A percentile compares a stretch with the other conserved stretches of the same genome.
Evolutionary conservation across 2,797 vertebrate genomes (phyloP).

Genomic region (Oryzias sinensis): DNA sequence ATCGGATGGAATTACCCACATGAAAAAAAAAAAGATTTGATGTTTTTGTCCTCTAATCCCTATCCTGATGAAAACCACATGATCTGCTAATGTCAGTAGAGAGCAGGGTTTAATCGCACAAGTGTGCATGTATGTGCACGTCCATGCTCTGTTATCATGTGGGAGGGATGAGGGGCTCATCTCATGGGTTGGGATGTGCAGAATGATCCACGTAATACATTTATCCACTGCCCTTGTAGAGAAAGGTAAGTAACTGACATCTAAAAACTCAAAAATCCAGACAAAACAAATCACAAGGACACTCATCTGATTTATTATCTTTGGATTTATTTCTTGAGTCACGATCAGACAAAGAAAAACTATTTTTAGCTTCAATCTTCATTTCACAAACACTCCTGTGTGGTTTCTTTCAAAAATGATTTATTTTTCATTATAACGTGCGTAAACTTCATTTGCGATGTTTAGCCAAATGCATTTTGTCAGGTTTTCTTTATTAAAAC

Average conservation of each 20-base stretch:
- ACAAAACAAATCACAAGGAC: conserved; percentile 63
- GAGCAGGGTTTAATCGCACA: conserved; percentile 63
- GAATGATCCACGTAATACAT: conserved; percentile 75
- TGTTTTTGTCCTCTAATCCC: conserved; percentile 42
- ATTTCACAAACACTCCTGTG: conserved; percentile 27
- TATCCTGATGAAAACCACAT: conserved; percentile 67
- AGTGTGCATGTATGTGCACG: conserved; percentile 2
- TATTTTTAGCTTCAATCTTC: conserved; percentile 44
- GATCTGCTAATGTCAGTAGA: conserved; percentile 67
- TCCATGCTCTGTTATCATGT: conserved; percentile 18
- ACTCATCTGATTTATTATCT: conserved; percentile 59
- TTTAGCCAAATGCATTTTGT: background rate
- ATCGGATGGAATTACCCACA: conserved; percentile 47
- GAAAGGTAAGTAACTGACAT: conserved; percentile 42
- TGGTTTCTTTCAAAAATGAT: conserved; percentile 5
- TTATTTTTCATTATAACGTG: conserved; percentile 17
- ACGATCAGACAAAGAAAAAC: conserved; percentile 48
- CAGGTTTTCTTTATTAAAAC: background rate
- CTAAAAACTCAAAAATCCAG: conserved; percentile 68
- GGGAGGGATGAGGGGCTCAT: conserved; percentile 38
- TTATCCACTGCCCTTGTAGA: conserved; percentile 62
- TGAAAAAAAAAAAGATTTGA: conserved; percentile 33
- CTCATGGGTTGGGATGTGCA: conserved; percentile 46
- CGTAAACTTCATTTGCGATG: background rate
- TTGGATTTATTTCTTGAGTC: conserved; percentile 40